Evolutionary conservation across 2,888 invertebrate genomes (phyloP), one percentile per base, ranked within the genome.

Genomic region (Zygogramma bicolorata): DNA sequence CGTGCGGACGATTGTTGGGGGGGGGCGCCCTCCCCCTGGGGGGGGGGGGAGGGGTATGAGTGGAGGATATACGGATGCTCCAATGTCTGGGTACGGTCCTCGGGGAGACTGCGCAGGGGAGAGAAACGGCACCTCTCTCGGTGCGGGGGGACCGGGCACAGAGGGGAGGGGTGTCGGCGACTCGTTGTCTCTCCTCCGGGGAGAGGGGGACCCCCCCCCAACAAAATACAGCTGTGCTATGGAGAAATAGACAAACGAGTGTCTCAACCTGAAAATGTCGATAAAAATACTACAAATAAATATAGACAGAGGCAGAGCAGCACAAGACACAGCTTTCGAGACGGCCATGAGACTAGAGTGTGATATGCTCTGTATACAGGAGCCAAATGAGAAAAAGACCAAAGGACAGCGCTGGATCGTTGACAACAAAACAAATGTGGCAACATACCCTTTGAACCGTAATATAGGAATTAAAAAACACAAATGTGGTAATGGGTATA

Each of bases 211-310:
- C n/a, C n/a, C n/a, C n/a, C n/a, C n/a, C n/a, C n/a, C n/a, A 31
- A 31, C 4, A 7, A 7, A 31, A 4, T 31, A 7, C 7, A 31
- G 31, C 31, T 6, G 31, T 31, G 31, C 31, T 31, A 6, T 6
- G 31, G 31, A 18, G 53, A 18, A 10, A 18, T 6, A 53, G 10
- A 53, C 20, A 3, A 53, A 53, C 10, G 15, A 8, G 53, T 53
- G 8, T 53, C 27, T 27, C 29, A 60, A 18, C 10, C 3, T 31
- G n/a, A n/a, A 31, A 25, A 4, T 22, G n/a, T 7, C 58, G 10
- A 13, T 58, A 15, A 58, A 58, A 10, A 58, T 58, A 25, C 3
- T 25, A 58, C 58, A 67, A 13, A 42, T 62, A 8, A 18, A 66
- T 22, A 6, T 58, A 20, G 58, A 58, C 27, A 58, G 27, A 29